Evolutionary conservation across 2,888 invertebrate species (phyloP), one percentile per base, ranked within the genome.

Genomic region (Tubulanus polymorphus): DNA sequence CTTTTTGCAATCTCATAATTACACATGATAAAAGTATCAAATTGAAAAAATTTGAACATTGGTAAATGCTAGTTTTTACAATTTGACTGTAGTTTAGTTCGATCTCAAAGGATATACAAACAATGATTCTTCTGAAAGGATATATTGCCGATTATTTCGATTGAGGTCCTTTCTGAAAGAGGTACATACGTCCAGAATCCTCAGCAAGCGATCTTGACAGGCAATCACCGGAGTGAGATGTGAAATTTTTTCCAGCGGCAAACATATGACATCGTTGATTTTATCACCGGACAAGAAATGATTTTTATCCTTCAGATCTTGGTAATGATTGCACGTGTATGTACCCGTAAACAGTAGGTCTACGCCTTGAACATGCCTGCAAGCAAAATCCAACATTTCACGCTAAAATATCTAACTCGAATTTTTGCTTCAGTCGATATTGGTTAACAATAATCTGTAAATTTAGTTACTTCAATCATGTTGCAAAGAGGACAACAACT

Each of bases 271-370:
- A 76, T 93, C 93, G 60, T 89, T 87, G 59, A 96, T 90, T 70
- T 87, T 86, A 76, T 96, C 96, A 23, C 90, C 89, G 70, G 90
- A 91, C 41, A 91, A 81, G 76, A 88, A 92, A n/a, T 91, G 90
- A 70, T 91, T 88, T 20, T 87, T 84, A 70, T 95, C 94, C 68
- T 88, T 88, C 69, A 93, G 89, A 73, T 95, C 93, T 68, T 87
- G 85, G 76, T 91, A 96, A 73, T 92, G 92, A 62, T 90, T 93
- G 72, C 79, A 82, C 50, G 81, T 80, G 65, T 80, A 82, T 57
- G 76, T 87, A 52, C 94, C 93, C 73, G 91, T 89, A 18, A 92
- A 84, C 64, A 94, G 87, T 62, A 96, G 81, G 76, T 96, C 91
- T 55, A 88, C 86, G 54, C 91, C 93, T 57, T 87, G 81, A 15